Conservation (phyloP, 2,888 invertebrate genomes). For the Platypus cylindrus region DNA sequence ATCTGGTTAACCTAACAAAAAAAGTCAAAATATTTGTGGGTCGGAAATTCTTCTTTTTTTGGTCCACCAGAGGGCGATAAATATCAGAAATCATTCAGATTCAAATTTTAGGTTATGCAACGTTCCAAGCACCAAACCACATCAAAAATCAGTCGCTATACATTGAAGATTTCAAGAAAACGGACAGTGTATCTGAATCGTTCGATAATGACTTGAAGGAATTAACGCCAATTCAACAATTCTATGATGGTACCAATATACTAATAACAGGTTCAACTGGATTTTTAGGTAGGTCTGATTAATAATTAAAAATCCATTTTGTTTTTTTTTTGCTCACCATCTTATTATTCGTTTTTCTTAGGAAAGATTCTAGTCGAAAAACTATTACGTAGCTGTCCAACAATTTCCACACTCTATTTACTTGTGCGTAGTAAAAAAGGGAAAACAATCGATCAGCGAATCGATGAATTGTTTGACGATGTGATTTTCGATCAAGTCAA, state of each 20-base stretch:
- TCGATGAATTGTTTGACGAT: conserved; percentile 56
- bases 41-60: too few relatives aligned
- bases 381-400: conserved; percentile 42
- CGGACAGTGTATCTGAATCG: neutral
- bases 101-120: conserved; percentile 9
- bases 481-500: conserved; percentile 45
- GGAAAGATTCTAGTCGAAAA: conserved; percentile 47
- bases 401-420: conserved; percentile 41
- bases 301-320: neutral
- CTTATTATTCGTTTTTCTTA: conserved; percentile 27
- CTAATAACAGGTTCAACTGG: conserved; percentile 41
- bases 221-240: conserved; percentile 26
- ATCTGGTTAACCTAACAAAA: too few relatives aligned
- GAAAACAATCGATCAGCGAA: conserved; percentile 49
- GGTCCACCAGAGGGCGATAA: too few relatives aligned
- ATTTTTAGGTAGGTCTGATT: conserved; percentile 38
- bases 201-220: conserved; percentile 4
- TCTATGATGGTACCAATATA: conserved; percentile 31
- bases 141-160: conserved; percentile 2
- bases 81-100: too few relatives aligned
- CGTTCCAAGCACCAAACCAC: conserved; percentile 5
- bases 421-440: conserved; percentile 46
- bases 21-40: too few relatives aligned
- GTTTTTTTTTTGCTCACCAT: neutral
- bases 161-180: conserved; percentile 1